Percentiles rank a stretch among this genome's conserved stretches.
These are phyloP conservation scores for Scaptodrosophila latifasciaeformis DNA, from an alignment of 2,888 invertebrate species.

Conservation along the genomic window DNA sequence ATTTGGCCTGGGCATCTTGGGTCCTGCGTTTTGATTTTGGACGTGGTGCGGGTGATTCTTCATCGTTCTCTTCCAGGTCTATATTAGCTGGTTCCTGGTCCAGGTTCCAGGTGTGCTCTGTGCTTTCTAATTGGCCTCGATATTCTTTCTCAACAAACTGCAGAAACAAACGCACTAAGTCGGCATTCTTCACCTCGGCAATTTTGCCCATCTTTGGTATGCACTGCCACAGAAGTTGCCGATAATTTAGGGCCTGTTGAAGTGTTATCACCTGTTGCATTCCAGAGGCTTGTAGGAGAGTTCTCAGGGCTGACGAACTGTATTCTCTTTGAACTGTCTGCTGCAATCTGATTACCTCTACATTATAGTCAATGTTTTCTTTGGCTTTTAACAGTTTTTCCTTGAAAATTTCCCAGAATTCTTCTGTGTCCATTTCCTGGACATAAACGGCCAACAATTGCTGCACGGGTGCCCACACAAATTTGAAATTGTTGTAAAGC, in stretches of 20 bases:
- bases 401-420: conserved; percentile 85
- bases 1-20: conserved; percentile 52
- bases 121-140: conserved; percentile 78
- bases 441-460: conserved; percentile 86
- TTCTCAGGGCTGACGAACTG: conserved; percentile 35
- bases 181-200: conserved; percentile 87
- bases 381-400: conserved; percentile 78
- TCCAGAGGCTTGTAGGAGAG: conserved; percentile 32
- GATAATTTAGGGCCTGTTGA: conserved; percentile 79
- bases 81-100: conserved; percentile 54
- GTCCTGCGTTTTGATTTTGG: not conserved
- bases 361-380: conserved; percentile 69
- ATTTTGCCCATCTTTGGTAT: conserved; percentile 84
- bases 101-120: conserved; percentile 78
- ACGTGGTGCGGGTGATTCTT: not conserved
- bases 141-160: conserved; percentile 82
- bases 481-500: conserved; percentile 89
- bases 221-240: conserved; percentile 87
- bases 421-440: conserved; percentile 77
- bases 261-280: conserved; percentile 31
- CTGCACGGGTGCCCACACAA: conserved; percentile 90
- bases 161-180: conserved; percentile 87
- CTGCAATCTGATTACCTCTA: not conserved
- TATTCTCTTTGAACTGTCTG: conserved; percentile 7
- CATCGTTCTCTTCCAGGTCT: not conserved